These are phyloP conservation scores for Anoplopoma fimbria DNA, from an alignment of 2,113 vertebrate genomes.

Conservation along the genomic window DNA sequence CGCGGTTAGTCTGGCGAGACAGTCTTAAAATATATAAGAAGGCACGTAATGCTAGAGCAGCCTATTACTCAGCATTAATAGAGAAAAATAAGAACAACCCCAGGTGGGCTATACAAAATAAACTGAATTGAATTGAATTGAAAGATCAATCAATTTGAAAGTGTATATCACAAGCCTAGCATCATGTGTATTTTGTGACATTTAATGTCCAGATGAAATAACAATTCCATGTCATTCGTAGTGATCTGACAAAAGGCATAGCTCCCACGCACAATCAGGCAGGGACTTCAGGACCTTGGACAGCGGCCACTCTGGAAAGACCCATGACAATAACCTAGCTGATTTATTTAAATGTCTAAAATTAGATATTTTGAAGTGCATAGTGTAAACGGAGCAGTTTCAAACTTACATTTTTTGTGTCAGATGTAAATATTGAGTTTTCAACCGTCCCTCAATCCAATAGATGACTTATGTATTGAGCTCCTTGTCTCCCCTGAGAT, in stretches of 20 bases:
- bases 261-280: neutral
- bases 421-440: neutral
- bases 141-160: conserved; percentile 2
- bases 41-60: too few relatives aligned
- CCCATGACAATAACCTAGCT: neutral
- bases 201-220: neutral
- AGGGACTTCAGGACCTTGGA: conserved; percentile 37
- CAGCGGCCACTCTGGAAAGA: conserved; percentile 11
- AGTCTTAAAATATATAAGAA: too few relatives aligned
- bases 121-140: too few relatives aligned
- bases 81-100: too few relatives aligned
- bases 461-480: neutral
- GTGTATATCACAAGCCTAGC: neutral
- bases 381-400: neutral
- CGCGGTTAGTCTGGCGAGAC: too few relatives aligned
- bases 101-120: too few relatives aligned
- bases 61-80: too few relatives aligned
- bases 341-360: neutral
- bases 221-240: neutral
- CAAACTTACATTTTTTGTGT: neutral
- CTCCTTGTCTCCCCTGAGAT: conserved; percentile 1
- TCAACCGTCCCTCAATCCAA: neutral
- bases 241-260: neutral
- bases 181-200: neutral
- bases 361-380: neutral